Evolutionary conservation across 2,888 invertebrate species (phyloP).

Genomic region (Euclidia mi): DNA sequence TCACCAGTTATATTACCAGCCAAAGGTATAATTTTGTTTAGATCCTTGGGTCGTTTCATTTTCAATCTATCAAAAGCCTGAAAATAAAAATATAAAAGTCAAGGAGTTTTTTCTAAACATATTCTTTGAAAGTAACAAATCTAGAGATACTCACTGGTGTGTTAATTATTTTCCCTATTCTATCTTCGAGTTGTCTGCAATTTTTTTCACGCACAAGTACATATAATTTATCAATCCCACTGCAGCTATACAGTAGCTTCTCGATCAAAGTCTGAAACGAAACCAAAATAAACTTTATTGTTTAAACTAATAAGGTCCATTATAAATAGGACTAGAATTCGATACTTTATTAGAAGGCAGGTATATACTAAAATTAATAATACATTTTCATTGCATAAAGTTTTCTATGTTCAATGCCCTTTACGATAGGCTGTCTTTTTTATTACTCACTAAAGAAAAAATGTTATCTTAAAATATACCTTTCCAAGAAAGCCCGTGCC

Average conservation of each 20-base stretch:
- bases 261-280: constrained; percentile 62
- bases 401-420: too few relatives aligned
- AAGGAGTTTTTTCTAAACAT: too few relatives aligned
- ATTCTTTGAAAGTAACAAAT: too few relatives aligned
- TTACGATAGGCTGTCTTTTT: too few relatives aligned
- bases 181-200: constrained; percentile 43
- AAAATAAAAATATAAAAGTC: constrained; percentile 18
- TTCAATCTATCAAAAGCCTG: constrained; percentile 59
- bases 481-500: constrained; percentile 65
- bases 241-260: constrained; percentile 60
- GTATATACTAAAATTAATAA: too few relatives aligned
- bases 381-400: too few relatives aligned
- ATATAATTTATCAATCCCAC: constrained; percentile 58
- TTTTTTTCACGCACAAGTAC: constrained; percentile 57
- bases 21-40: constrained; percentile 57
- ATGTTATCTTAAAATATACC: constrained; percentile 54
- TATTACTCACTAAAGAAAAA: too few relatives aligned
- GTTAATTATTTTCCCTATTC: constrained; percentile 46
- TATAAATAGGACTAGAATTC: too few relatives aligned
- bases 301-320: neutral
- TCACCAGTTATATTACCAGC: constrained; percentile 47
- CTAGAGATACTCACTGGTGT: constrained; percentile 58
- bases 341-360: too few relatives aligned
- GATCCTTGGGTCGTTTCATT: constrained; percentile 34
- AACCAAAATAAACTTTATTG: constrained; percentile 10